Base-by-base conservation (phyloP, 64 coral and sea anemone genomes). In the Cladopsammia gracilis region DNA sequence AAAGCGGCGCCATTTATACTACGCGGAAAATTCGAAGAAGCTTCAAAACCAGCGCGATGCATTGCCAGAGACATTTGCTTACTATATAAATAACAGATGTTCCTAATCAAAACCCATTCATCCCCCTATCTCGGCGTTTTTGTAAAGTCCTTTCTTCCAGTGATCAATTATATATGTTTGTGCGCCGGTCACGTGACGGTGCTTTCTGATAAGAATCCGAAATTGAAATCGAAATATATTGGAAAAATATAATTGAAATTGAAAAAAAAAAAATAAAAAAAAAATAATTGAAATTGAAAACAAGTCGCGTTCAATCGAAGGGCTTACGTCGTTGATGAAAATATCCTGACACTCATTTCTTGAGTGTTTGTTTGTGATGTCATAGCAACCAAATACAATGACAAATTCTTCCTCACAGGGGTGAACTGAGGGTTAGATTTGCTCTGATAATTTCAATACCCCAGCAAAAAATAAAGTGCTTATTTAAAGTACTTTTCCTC, bases 371-470 rank as follows among this genome's bases (percentile, higher is more conserved):
- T 57, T 73, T 42, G 19, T 73, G 89, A 82, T 84, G 78, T 47
- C 78, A 91, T 84, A 61, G 89, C 66, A 91, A 91, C 89, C 44
- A 73, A 49, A 89, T 53, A 89, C 15, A n/a, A 18, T 2, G 10
- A 50, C 44, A 74, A 74, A 49, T 18, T 6, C 25, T 74, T 4
- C 12, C 71, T 4, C 8, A 13, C 26, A 18, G 71, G 71, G 71
- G 43, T 75, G 72, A 56, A 6, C 53, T 56, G 53, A 34, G 7
- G 34, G 53, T 6, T 7, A 12, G 53, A 56, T 56, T 7, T 56
- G 53, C 12, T 34, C 34, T 34, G 34, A 34, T 34, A 34, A n/a
- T n/a, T n/a, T n/a, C n/a, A n/a, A 34, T 34, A 34, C 53, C 12
- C 5, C 53, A 56, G 53, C 12, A 56, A 12, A 56, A 0, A 56